Evolutionary conservation across 2,113 vertebrate species (phyloP).

Genomic region (Desmodus rotundus): DNA sequence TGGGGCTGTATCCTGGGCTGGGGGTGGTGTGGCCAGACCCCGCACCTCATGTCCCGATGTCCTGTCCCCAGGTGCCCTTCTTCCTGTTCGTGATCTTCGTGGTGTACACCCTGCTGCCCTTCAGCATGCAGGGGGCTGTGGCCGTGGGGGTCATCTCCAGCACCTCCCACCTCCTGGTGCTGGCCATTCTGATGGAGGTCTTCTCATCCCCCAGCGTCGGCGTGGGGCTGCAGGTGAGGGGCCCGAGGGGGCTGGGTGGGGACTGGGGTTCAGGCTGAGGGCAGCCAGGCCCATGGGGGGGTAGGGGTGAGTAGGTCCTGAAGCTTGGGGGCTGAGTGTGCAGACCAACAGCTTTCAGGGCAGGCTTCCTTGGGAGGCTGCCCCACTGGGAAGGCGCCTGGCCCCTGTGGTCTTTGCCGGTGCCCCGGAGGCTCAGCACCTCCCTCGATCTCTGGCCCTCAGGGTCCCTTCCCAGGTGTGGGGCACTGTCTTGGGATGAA

Average conservation of each 20-base stretch:
- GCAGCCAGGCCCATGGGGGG: neutral
- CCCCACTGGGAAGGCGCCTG: accelerated
- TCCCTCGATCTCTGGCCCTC: neutral
- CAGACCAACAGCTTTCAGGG: accelerated
- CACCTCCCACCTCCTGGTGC: slow-evolving; percentile 87
- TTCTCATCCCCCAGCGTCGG: accelerated
- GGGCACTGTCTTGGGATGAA: accelerated
- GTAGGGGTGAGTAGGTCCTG: neutral
- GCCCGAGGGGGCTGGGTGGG: neutral
- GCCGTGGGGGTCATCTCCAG: slow-evolving; percentile 85
- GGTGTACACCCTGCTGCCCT: slow-evolving; percentile 93
- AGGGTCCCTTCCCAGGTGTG: neutral
- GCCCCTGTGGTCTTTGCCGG: neutral
- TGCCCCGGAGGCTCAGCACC: neutral
- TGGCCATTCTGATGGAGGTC: slow-evolving; percentile 67
- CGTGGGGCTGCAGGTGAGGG: slow-evolving; percentile 58
- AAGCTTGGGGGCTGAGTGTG: neutral
- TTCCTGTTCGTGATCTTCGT: slow-evolving; percentile 96
- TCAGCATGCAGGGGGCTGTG: slow-evolving; percentile 88
- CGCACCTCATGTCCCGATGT: accelerated
- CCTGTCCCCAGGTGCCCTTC: slow-evolving; percentile 88
- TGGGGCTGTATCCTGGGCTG: neutral
- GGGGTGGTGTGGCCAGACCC: neutral
- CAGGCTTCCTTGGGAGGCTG: too few relatives aligned
- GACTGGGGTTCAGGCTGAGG: neutral